Percentiles rank a stretch among this genome's conserved stretches.
These are phyloP conservation scores for Baryphthengus martii DNA, from an alignment of 2,113 vertebrate genomes.

Conservation along the genomic window DNA sequence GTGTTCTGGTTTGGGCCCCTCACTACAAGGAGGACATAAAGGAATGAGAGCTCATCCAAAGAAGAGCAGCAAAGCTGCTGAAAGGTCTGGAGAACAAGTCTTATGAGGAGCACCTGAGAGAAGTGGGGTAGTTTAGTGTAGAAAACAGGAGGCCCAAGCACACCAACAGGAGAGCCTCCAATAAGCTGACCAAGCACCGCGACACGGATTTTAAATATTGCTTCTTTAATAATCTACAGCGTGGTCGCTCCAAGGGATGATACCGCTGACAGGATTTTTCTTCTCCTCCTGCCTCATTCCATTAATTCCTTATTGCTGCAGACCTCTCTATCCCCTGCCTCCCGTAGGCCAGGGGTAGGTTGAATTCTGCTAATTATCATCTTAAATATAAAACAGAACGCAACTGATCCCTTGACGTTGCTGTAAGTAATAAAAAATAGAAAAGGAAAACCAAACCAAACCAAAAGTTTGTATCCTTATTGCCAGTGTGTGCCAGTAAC, in stretches of 20 bases:
- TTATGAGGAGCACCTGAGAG: too few species aligned
- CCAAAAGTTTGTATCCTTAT: neutral
- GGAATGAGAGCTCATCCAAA: too few species aligned
- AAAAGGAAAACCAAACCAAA: conserved; percentile 5
- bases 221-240: conserved; percentile 50
- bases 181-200: neutral
- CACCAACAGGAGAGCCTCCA: too few species aligned
- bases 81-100: too few species aligned
- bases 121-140: too few species aligned
- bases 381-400: conserved; percentile 47
- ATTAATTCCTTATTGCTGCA: conserved; percentile 25
- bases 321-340: neutral
- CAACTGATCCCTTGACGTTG: neutral
- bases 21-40: too few species aligned
- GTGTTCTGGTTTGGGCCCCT: too few species aligned
- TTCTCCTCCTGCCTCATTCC: neutral
- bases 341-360: neutral
- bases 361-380: conserved; percentile 33
- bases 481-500: conserved; percentile 4
- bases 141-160: too few species aligned
- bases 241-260: neutral
- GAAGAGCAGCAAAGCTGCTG: too few species aligned
- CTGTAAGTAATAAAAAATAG: conserved; percentile 56
- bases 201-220: conserved; percentile 9
- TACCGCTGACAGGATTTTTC: neutral